Evolutionary conservation across 1,140 invertebrate genomes (phyloP).

Genomic region (Drosophila azteca): DNA sequence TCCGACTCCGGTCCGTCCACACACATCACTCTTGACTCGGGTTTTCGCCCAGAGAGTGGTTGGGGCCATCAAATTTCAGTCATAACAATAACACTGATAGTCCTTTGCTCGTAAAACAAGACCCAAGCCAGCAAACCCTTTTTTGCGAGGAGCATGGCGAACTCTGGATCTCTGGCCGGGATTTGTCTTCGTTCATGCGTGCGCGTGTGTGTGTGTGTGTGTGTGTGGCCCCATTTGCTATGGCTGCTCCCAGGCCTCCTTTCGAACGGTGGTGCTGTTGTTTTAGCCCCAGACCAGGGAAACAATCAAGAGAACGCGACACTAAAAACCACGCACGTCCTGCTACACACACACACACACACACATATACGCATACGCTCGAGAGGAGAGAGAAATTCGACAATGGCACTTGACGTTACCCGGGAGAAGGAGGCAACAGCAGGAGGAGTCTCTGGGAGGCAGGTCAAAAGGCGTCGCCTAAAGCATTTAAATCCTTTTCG

Average conservation of each 20-base stretch:
- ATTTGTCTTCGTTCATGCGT: constrained; percentile 58
- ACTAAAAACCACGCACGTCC: constrained; percentile 67
- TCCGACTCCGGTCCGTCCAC: neutral
- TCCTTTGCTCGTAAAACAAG: constrained; percentile 75
- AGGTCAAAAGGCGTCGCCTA: constrained; percentile 75
- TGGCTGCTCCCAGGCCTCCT: neutral
- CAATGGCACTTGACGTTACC: constrained; percentile 65
- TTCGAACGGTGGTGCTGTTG: constrained; percentile 43
- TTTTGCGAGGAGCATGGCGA: constrained; percentile 5
- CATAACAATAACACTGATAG: constrained; percentile 81
- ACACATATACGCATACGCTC: neutral
- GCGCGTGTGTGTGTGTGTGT: constrained; percentile 7
- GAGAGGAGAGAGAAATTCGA: constrained; percentile 56
- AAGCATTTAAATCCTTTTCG: constrained; percentile 81
- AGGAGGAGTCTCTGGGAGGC: neutral
- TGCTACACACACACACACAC: too few relatives aligned
- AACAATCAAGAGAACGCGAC: constrained; percentile 76
- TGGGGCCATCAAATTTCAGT: constrained; percentile 79
- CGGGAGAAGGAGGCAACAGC: neutral
- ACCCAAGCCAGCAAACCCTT: constrained; percentile 64
- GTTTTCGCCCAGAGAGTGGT: constrained; percentile 54
- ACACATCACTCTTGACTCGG: constrained; percentile 30
- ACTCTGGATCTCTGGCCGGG: constrained; percentile 42
- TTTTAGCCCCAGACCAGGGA: constrained; percentile 64
- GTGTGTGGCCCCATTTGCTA: constrained; percentile 9